Evolutionary conservation across 1,140 invertebrate genomes (phyloP).

Genomic region (Neotoxoptera formosana): DNA sequence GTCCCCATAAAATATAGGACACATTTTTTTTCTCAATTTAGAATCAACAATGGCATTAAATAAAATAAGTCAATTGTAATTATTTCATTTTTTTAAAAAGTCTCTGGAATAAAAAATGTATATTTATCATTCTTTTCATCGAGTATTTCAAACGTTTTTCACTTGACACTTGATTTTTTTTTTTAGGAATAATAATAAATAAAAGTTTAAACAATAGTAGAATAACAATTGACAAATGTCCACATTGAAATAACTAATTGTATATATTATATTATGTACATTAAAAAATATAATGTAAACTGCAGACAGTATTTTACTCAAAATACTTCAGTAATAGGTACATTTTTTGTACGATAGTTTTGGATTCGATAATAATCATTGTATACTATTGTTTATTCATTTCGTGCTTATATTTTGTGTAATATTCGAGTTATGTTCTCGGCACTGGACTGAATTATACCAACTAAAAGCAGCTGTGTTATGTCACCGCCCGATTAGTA

Average conservation of each 20-base stretch:
- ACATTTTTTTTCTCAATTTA: neutral
- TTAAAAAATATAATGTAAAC: neutral
- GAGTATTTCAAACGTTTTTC: neutral
- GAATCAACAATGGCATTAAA: neutral
- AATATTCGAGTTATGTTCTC: neutral
- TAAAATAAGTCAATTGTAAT: neutral
- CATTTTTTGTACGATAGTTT: neutral
- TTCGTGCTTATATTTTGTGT: neutral
- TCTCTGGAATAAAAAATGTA: neutral
- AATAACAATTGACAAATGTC: too few species aligned
- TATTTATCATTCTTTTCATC: too few species aligned
- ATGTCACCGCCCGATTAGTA: conserved; percentile 20
- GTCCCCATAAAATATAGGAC: neutral
- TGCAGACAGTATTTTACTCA: neutral
- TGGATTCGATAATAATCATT: too few species aligned
- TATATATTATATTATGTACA: too few species aligned
- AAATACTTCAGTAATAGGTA: neutral
- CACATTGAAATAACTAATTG: neutral
- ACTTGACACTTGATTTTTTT: neutral
- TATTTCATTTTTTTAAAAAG: neutral
- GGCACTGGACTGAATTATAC: neutral
- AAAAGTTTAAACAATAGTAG: too few species aligned
- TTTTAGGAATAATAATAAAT: neutral
- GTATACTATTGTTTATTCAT: neutral
- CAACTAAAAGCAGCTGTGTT: neutral